A percentile compares a stretch with the other conserved stretches of the same genome.
Conservation (phyloP, 1,140 invertebrate genomes). For the Pemphigus obesinymphae region DNA sequence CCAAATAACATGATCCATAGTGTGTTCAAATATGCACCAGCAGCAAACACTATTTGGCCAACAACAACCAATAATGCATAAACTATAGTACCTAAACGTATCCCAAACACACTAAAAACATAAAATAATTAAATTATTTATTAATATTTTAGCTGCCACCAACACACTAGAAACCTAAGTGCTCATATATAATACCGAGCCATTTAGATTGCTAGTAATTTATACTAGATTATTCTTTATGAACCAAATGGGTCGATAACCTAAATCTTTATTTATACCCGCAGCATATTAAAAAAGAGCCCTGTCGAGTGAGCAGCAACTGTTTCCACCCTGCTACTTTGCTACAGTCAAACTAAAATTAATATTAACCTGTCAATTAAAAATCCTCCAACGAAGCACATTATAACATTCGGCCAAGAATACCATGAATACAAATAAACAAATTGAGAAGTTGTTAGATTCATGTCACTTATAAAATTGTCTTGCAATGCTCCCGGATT, state of each 20-base stretch:
- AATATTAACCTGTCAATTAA: constrained; percentile 72
- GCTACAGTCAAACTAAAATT: too few relatives aligned
- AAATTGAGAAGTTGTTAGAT: constrained; percentile 76
- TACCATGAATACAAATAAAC: constrained; percentile 89
- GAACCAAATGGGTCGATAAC: too few relatives aligned
- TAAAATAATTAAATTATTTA: neutral
- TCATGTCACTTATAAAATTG: constrained; percentile 76
- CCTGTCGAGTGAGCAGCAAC: too few relatives aligned
- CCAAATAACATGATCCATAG: constrained; percentile 93
- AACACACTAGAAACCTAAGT: too few relatives aligned
- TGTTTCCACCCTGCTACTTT: too few relatives aligned
- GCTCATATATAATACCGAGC: too few relatives aligned
- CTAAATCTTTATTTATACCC: too few relatives aligned
- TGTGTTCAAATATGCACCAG: constrained; percentile 71
- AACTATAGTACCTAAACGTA: constrained; percentile 84
- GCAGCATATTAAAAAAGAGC: too few relatives aligned
- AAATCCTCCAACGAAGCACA: constrained; percentile 94
- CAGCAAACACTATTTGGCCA: constrained; percentile 83
- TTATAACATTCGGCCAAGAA: constrained; percentile 94
- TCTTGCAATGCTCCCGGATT: constrained; percentile 89
- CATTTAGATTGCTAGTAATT: too few relatives aligned
- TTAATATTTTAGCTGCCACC: too few relatives aligned
- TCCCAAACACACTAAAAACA: constrained; percentile 77
- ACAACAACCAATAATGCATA: constrained; percentile 78
- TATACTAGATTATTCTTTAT: too few relatives aligned